Evolutionary conservation across 2,797 vertebrate species (phyloP).

Genomic region (Helarctos malayanus): DNA sequence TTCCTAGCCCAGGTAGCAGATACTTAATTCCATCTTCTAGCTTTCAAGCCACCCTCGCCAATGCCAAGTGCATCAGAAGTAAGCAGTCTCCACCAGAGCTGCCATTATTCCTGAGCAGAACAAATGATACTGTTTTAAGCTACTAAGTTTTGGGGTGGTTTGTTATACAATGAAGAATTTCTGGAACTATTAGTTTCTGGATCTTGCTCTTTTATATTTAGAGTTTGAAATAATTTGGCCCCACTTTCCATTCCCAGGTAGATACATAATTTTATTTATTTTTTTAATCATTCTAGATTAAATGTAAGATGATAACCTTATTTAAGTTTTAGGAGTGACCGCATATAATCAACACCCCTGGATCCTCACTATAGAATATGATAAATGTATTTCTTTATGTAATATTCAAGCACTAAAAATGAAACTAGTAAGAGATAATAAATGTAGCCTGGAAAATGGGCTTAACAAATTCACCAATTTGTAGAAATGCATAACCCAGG

Average conservation of each 20-base stretch:
- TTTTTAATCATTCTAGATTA: not conserved
- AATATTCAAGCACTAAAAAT: constrained; percentile 14
- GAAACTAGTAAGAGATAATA: constrained; percentile 24
- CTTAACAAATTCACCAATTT: constrained; percentile 23
- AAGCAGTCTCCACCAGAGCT: not conserved
- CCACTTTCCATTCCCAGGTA: not conserved
- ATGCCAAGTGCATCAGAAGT: not conserved
- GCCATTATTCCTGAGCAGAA: not conserved
- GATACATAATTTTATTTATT: not conserved
- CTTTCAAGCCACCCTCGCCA: not conserved
- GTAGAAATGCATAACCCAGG: not conserved
- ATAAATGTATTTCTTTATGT: constrained; percentile 9
- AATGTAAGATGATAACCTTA: not conserved
- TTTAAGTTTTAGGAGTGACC: not conserved
- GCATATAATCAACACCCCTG: not conserved
- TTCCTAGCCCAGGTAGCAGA: not conserved
- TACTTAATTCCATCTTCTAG: not conserved
- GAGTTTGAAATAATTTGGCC: not conserved
- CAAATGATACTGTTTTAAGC: not conserved
- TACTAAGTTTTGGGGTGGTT: not conserved
- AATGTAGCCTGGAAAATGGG: not conserved
- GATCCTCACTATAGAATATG: not conserved
- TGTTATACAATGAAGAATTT: not conserved
- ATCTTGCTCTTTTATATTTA: not conserved
- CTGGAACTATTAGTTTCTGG: not conserved